phyloP scores from a whole-genome alignment of 2,113 vertebrate genomes.

The Felis chaus region DNA sequence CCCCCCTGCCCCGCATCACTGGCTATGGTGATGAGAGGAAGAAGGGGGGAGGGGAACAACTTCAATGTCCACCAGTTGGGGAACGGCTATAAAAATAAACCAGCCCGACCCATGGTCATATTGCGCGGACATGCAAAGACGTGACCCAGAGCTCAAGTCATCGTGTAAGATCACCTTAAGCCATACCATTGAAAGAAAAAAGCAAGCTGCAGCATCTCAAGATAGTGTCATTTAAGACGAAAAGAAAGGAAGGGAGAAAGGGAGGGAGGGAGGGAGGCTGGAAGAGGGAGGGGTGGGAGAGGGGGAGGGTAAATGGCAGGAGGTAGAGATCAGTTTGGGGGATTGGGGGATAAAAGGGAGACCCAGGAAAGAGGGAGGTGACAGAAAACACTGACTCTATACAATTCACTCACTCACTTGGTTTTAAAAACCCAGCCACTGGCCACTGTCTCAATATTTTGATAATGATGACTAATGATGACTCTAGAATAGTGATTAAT shows the following conservation, averaged over 20 bases:
- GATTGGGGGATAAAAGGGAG: neutral
- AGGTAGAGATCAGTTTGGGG: neutral
- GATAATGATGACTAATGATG: constrained; percentile 66
- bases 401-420: neutral
- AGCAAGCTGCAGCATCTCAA: neutral
- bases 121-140: neutral
- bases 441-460: constrained; percentile 55
- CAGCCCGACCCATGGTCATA: neutral
- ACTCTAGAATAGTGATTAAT: constrained; percentile 62
- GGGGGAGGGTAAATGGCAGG: rapidly evolving
- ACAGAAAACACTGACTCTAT: neutral
- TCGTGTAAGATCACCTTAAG: neutral
- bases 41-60: neutral
- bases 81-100: neutral
- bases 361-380: neutral
- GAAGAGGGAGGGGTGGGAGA: rapidly evolving
- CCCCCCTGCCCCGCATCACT: neutral
- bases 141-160: neutral
- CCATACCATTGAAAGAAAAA: neutral
- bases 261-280: rapidly evolving
- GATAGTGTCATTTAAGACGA: neutral
- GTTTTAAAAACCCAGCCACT: constrained; percentile 48
- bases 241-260: neutral
- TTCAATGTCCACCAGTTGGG: neutral
- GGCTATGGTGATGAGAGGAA: neutral